phyloP scores from a whole-genome alignment of 2,888 invertebrate genomes.

The Drosophila melanosoma region DNA sequence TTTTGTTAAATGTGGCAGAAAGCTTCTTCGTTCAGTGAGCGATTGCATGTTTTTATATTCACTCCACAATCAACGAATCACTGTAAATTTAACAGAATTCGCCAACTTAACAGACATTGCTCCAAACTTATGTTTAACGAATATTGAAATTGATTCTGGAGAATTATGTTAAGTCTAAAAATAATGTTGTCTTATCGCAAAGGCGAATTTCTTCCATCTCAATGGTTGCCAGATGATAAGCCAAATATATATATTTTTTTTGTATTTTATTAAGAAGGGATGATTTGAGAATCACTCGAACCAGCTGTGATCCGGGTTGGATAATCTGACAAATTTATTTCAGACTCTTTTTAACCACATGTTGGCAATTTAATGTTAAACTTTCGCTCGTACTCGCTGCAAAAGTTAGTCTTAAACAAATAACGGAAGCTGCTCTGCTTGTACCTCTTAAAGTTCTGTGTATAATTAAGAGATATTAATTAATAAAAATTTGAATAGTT shows the following conservation, averaged over 20 bases:
- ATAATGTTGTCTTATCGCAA: background rate
- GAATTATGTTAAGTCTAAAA: background rate
- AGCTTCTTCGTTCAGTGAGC: slow-evolving; percentile 4
- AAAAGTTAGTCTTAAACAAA: slow-evolving; percentile 53
- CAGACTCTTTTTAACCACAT: slow-evolving; percentile 45
- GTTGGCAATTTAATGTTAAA: slow-evolving; percentile 64
- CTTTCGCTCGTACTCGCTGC: slow-evolving; percentile 70
- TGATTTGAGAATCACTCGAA: background rate
- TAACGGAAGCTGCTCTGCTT: slow-evolving; percentile 59
- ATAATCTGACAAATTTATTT: background rate
- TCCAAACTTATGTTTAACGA: background rate
- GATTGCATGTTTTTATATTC: rapidly evolving
- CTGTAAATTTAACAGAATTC: background rate
- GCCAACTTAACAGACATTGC: background rate
- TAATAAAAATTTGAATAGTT: background rate
- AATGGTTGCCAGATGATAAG: background rate
- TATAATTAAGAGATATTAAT: background rate
- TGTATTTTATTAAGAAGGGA: background rate
- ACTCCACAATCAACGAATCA: background rate
- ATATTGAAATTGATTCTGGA: background rate
- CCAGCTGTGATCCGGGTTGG: background rate
- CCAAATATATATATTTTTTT: background rate
- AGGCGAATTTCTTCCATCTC: background rate
- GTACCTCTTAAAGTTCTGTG: slow-evolving; percentile 71
- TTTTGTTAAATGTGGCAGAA: background rate